Base-by-base conservation (phyloP, 1,140 invertebrate genomes). In the Platyura marginata region DNA sequence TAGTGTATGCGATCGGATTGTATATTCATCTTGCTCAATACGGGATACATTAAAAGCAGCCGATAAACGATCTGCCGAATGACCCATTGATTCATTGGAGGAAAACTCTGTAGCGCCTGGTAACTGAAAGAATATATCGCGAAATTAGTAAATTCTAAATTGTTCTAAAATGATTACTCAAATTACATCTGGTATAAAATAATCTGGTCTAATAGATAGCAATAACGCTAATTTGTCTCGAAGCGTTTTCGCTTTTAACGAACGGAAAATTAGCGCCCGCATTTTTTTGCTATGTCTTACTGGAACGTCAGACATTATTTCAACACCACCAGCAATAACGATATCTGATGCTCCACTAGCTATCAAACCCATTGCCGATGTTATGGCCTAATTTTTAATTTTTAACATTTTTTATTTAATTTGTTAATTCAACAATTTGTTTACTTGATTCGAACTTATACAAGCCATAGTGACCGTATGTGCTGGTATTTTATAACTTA, bases 391-490 rank as follows among this genome's bases (percentile, higher is more conserved):
- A 43, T 3, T 2, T 29, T 25, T 34, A 11, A 29, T n/a, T 8
- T 15, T 15, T 37, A 6, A 6, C 15, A 15, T 6, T 37, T 37
- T 15, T 16, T 15, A 6, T 25, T 36, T 11, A 34, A 10, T 35
- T 13, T 19, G 5, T 3, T 36, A 3, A n/a, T 18, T 36, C 35
- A 25, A 21, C 13, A 25, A n/a, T 15, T 0, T 8, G 10, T n/a
- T 79, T 42, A 92, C 91, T 56, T 86, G 81, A 66, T 97, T 98
- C 13, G 91, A 88, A 21, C 90, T 95, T 44, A 98, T 97, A 55
- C 95, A 98, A 4, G 95, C 95, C 81, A 96, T 91, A 34, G 95
- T 97, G 21, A 98, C 93, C 9, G 95, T 99, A 61, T 98, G 91
- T 0, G 89, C 85, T 9, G 96, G 95, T 32, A 85, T 97, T 54